phyloP scores from a whole-genome alignment of 1,140 invertebrate species.

The Tetraneura akinire region DNA sequence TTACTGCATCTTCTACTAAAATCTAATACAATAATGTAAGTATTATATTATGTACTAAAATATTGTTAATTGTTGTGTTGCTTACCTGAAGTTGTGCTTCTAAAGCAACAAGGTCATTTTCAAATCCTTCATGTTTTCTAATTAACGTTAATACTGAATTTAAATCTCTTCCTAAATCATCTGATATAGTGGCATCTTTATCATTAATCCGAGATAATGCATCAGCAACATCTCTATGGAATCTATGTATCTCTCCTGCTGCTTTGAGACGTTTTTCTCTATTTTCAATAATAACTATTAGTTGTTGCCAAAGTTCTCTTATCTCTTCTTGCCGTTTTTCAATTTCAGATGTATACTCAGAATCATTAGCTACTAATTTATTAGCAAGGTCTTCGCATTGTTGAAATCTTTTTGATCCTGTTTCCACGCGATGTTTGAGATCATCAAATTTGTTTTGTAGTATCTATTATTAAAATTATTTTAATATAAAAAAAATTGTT shows the following conservation, averaged over 20 bases:
- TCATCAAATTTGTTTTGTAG: constrained; percentile 94
- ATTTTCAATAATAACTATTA: constrained; percentile 82
- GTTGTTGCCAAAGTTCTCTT: constrained; percentile 78
- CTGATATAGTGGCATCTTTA: constrained; percentile 80
- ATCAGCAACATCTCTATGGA: constrained; percentile 94
- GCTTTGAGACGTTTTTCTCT: constrained; percentile 84
- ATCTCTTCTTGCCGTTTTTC: constrained; percentile 84
- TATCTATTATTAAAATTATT: constrained; percentile 63
- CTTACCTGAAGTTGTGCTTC: constrained; percentile 86
- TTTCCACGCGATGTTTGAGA: constrained; percentile 87
- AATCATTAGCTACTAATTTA: constrained; percentile 84
- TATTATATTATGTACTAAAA: background rate
- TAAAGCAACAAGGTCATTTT: constrained; percentile 91
- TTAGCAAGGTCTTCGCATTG: constrained; percentile 90
- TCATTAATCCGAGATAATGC: constrained; percentile 86
- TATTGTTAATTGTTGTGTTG: background rate
- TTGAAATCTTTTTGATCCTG: constrained; percentile 88
- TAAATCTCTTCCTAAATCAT: constrained; percentile 83
- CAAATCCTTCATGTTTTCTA: constrained; percentile 85
- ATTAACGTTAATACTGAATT: constrained; percentile 83
- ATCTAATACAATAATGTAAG: constrained; percentile 61
- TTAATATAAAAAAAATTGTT: background rate
- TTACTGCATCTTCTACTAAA: constrained; percentile 86
- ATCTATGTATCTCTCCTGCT: constrained; percentile 93
- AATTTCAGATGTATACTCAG: constrained; percentile 85